Base-by-base conservation (phyloP, 2,113 vertebrate species). In the Antigone vipio region DNA sequence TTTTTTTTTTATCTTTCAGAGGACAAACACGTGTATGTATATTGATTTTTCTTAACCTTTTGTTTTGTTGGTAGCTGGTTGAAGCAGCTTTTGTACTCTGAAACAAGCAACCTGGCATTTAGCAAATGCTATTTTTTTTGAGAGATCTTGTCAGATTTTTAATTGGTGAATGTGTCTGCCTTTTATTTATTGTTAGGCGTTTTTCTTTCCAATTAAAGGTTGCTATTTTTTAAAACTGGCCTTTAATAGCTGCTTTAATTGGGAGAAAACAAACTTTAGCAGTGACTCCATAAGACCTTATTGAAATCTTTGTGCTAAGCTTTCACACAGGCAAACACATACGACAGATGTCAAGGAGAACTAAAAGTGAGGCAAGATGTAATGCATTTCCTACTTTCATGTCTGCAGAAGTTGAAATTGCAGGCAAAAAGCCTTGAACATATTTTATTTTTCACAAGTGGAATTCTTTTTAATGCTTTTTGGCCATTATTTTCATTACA, bases 161-260 rank as follows among this genome's bases (percentile, higher is more conserved):
- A 98, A 98, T 98, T 98, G 96, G 97, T 89, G 90, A 94, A 92
- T 68, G 60, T 97, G 95, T 86, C 94, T 98, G 59, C 93, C 79
- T 92, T 92, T 89, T 96, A 84, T 92, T 97, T 96, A 73, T 81
- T 93, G 89, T 93, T 95, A 88, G 95, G 92, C 8, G 12, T 92
- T 97, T 97, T 96, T 94, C 88, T 95, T 93, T 89, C 97, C 95
- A 98, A 92, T 98, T 98, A 97, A 95, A 93, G 81, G 66, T 84
- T 94, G 79, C 77, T 84, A 15, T 53, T 79, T 91, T 92, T 95
- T 60, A 35, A 72, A 87, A 38, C 91, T 96, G 91, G 92, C 82
- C 90, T 93, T 95, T 97, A 97, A 96, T 97, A 91, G 89, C 75
- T 68, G 38, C 74, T 96, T 98, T 97, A 98, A 98, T 97, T 97